Conservation (phyloP, 2,797 vertebrate genomes). For the Tenualosa ilisha region DNA sequence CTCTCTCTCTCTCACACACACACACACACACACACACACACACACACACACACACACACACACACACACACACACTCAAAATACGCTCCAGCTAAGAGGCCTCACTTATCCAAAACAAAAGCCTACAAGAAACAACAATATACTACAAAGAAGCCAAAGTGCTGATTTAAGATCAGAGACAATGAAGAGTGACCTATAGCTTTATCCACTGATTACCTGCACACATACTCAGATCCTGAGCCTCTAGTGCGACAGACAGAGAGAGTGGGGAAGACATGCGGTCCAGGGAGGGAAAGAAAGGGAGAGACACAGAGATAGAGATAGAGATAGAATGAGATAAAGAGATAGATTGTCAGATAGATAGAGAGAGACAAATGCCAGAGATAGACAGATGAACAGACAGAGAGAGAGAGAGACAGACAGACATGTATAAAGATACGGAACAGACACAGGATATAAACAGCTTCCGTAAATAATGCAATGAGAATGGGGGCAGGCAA, state of each 20-base stretch:
- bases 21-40: not conserved
- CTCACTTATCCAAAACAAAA: not conserved
- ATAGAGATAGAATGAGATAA: too few species aligned
- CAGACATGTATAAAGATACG: too few species aligned
- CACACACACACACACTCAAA: not conserved
- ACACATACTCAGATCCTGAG: not conserved
- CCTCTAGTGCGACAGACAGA: not conserved
- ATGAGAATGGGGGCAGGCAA: not conserved
- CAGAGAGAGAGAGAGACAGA: not conserved
- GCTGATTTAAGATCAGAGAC: not conserved
- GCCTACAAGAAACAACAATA: not conserved
- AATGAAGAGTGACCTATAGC: not conserved
- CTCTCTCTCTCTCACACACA: not conserved
- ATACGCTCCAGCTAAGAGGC: not conserved
- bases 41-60: not conserved
- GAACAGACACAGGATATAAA: not conserved
- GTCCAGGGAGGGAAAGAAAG: conserved; percentile 15
- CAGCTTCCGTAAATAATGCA: not conserved
- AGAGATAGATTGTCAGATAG: not conserved
- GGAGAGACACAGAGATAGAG: not conserved
- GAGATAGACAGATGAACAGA: not conserved
- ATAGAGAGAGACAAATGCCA: not conserved
- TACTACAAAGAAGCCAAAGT: not conserved
- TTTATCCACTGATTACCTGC: not conserved
- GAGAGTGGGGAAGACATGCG: not conserved